Conservation (phyloP, 2,797 vertebrate species). For the Sebastes nivosus region DNA sequence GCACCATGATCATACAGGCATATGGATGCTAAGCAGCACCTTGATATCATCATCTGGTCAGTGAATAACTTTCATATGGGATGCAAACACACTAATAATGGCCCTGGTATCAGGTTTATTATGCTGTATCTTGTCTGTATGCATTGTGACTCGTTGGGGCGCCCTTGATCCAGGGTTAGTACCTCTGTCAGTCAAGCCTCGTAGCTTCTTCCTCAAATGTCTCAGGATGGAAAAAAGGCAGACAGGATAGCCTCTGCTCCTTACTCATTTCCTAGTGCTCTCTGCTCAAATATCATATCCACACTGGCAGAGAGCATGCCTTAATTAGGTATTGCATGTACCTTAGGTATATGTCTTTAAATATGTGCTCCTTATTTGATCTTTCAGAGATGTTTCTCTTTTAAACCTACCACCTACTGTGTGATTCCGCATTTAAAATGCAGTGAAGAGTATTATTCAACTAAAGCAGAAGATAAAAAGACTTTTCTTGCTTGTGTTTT, state of each 20-base stretch:
- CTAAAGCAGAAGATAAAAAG: slow-evolving; percentile 37
- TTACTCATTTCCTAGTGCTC: slow-evolving; percentile 63
- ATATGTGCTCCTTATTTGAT: slow-evolving; percentile 63
- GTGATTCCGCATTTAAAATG: slow-evolving; percentile 56
- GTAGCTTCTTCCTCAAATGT: slow-evolving; percentile 57
- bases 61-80: slow-evolving; percentile 27
- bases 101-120: slow-evolving; percentile 4
- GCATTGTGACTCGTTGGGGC: slow-evolving; percentile 42
- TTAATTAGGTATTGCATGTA: slow-evolving; percentile 67
- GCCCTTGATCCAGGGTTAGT: slow-evolving; percentile 44
- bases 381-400: slow-evolving; percentile 33
- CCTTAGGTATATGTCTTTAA: slow-evolving; percentile 56
- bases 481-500: slow-evolving; percentile 33
- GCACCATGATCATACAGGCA: slow-evolving; percentile 8
- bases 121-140: slow-evolving; percentile 38
- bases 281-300: slow-evolving; percentile 63
- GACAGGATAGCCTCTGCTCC: slow-evolving; percentile 37
- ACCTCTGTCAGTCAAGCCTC: slow-evolving; percentile 46
- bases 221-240: slow-evolving; percentile 44
- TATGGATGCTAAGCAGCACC: slow-evolving; percentile 4
- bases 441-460: slow-evolving; percentile 44
- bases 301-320: slow-evolving; percentile 59
- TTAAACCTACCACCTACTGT: slow-evolving; percentile 39
- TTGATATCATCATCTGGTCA: slow-evolving; percentile 25
- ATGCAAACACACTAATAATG: background rate